Percentiles rank a stretch among this genome's conserved stretches.
Conservation (phyloP, 2,797 vertebrate genomes). For the Aselliscus stoliczkanus region DNA sequence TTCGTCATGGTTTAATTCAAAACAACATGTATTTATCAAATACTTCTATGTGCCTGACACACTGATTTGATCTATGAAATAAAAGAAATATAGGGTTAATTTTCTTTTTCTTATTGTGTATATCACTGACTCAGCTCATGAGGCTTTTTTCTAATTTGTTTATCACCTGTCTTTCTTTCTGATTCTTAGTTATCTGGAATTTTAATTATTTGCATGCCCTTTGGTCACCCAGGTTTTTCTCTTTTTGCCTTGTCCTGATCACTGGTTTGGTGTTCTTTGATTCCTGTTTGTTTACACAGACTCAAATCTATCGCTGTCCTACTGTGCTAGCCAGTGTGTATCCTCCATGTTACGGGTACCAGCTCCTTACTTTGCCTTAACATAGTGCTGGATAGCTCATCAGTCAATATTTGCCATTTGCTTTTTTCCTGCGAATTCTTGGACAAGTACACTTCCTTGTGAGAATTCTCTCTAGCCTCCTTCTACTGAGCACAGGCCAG, state of each 20-base stretch:
- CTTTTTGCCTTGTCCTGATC: neutral
- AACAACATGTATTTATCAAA: neutral
- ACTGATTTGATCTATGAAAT: neutral
- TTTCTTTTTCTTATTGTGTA: neutral
- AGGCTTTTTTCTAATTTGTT: neutral
- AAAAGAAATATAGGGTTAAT: neutral
- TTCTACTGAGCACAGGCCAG: neutral
- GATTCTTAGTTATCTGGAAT: neutral
- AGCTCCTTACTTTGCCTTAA: neutral
- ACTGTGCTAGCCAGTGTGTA: neutral
- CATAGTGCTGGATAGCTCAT: neutral
- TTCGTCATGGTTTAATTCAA: neutral
- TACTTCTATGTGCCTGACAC: neutral
- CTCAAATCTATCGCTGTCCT: neutral
- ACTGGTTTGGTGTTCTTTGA: neutral
- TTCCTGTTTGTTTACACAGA: neutral
- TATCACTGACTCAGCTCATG: neutral
- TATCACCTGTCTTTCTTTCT: neutral
- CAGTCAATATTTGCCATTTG: neutral
- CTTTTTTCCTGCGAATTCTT: neutral
- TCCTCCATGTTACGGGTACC: neutral
- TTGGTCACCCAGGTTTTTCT: neutral
- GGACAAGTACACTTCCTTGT: neutral
- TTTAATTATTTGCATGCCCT: neutral
- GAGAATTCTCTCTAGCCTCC: fast-evolving